Evolutionary conservation across 2,888 invertebrate species (phyloP).

Genomic region (Rotaria macrura): DNA sequence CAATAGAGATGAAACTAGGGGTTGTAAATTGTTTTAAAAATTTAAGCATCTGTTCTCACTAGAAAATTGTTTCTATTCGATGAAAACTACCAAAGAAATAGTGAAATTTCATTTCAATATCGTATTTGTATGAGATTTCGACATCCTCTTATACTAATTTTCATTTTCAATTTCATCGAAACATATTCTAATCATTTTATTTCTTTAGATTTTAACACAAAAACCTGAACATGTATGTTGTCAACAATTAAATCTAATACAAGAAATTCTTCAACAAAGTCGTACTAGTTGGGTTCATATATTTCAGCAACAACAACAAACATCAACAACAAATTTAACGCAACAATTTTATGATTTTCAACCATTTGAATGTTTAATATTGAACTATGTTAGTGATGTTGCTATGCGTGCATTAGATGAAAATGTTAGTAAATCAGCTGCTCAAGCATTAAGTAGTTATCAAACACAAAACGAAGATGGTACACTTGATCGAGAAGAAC

Average conservation of each 20-base stretch:
- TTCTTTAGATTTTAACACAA: neutral
- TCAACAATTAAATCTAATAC: neutral
- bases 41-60: too few relatives aligned
- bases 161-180: too few relatives aligned
- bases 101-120: too few relatives aligned
- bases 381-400: constrained; percentile 16
- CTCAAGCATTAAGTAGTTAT: constrained; percentile 81
- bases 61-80: too few relatives aligned
- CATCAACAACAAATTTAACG: neutral
- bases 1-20: too few relatives aligned
- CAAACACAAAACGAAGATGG: neutral
- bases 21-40: too few relatives aligned
- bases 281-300: neutral
- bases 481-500: neutral
- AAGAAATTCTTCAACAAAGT: constrained; percentile 13
- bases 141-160: too few relatives aligned
- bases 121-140: too few relatives aligned
- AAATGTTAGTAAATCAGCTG: constrained; percentile 80
- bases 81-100: too few relatives aligned
- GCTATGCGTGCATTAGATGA: constrained; percentile 10
- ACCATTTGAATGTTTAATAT: constrained; percentile 23
- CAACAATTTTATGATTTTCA: neutral
- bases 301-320: neutral
- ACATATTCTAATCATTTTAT: too few relatives aligned
- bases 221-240: constrained; percentile 16